phyloP scores from a whole-genome alignment of 2,797 vertebrate species.

The Sandelia bainsii region DNA sequence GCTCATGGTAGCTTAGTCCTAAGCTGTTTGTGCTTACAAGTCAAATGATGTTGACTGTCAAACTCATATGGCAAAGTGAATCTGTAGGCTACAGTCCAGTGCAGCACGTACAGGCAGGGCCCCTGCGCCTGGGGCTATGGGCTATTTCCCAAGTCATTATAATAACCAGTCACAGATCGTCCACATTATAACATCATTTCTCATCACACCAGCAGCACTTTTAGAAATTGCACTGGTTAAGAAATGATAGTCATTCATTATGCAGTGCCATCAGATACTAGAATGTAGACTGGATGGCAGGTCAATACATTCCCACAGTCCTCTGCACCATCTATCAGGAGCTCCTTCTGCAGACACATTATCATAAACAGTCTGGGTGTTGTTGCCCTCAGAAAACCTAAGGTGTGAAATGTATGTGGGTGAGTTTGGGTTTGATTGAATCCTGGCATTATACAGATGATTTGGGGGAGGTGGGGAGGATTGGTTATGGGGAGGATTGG shows the following conservation, averaged over 20 bases:
- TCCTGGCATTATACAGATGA: conserved; percentile 33
- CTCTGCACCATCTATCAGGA: conserved; percentile 16
- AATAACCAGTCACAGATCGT: conserved; percentile 23
- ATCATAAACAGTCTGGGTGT: conserved; percentile 3
- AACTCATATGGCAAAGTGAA: conserved; percentile 65
- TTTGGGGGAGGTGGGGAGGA: too few species aligned
- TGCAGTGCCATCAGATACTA: not conserved
- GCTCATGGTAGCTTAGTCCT: conserved; percentile 59
- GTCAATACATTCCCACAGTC: conserved; percentile 11
- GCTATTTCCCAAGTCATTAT: conserved; percentile 40
- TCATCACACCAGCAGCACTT: not conserved
- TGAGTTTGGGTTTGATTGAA: conserved; percentile 7
- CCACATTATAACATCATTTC: not conserved
- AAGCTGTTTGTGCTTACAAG: conserved; percentile 72
- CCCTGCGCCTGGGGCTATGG: conserved; percentile 27
- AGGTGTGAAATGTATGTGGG: not conserved
- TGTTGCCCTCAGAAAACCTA: not conserved
- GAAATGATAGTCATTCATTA: conserved; percentile 6
- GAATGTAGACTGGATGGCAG: conserved; percentile 10
- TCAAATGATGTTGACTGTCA: conserved; percentile 47
- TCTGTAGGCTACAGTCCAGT: conserved; percentile 49
- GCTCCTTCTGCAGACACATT: conserved; percentile 18
- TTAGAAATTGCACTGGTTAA: not conserved
- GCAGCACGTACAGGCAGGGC: conserved; percentile 32
- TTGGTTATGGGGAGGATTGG: rapidly evolving